Evolutionary conservation across 2,113 vertebrate species (phyloP).

Genomic region (Toxostoma redivivum): DNA sequence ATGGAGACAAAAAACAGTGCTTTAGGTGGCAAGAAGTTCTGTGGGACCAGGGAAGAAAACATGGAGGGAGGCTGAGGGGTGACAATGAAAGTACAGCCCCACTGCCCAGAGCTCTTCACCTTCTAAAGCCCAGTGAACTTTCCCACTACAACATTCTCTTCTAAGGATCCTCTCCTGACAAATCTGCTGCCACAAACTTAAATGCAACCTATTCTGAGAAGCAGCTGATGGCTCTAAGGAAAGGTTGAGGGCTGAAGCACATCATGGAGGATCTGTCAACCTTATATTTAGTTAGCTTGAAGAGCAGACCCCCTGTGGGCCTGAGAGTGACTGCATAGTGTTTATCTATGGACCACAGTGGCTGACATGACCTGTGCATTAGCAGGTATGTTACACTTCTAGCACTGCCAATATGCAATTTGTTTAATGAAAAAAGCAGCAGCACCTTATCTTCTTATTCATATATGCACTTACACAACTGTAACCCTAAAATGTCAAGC

Average conservation of each 20-base stretch:
- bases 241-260: background rate
- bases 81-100: background rate
- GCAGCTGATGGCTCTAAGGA: background rate
- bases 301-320: background rate
- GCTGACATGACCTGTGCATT: background rate
- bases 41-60: background rate
- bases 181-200: background rate
- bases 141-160: background rate
- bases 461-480: background rate
- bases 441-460: background rate
- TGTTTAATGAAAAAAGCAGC: background rate
- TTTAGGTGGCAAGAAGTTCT: background rate
- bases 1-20: background rate
- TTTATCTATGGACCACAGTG: background rate
- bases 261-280: background rate
- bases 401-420: background rate
- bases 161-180: background rate
- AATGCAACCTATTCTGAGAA: background rate
- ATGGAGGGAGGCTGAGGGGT: rapidly evolving
- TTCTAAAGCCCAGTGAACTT: background rate
- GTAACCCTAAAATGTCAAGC: background rate
- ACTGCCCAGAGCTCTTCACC: background rate
- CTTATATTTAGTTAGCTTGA: background rate
- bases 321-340: background rate
- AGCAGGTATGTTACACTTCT: background rate